Evolutionary conservation across 92 coral and sea anemone genomes (phyloP).

Genomic region (Porites cylindrica): DNA sequence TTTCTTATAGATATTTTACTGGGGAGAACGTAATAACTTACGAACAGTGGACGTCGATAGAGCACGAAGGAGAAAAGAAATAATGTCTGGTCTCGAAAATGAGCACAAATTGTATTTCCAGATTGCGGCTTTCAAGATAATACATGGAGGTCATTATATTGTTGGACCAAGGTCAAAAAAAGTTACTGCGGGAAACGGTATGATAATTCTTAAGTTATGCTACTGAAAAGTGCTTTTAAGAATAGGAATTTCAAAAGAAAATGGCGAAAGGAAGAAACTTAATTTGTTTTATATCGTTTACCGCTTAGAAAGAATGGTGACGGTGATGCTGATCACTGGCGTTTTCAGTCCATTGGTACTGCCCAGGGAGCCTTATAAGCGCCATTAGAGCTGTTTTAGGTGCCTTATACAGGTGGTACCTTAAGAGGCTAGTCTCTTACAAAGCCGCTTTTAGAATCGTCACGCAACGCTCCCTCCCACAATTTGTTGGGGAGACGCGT

Average conservation of each 20-base stretch:
- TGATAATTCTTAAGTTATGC: neutral
- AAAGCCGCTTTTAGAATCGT: too few relatives aligned
- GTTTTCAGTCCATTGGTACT: too few relatives aligned
- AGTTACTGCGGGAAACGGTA: conserved; percentile 76
- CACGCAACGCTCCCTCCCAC: too few relatives aligned
- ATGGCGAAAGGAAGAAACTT: too few relatives aligned
- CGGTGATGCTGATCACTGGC: too few relatives aligned
- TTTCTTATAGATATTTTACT: conserved; percentile 70
- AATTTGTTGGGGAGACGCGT: too few relatives aligned
- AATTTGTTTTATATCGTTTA: too few relatives aligned
- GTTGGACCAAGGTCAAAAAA: conserved; percentile 77
- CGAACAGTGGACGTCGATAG: conserved; percentile 72
- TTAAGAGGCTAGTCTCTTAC: too few relatives aligned
- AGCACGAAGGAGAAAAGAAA: conserved; percentile 46
- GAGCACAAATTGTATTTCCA: conserved; percentile 66
- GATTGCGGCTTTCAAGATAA: conserved; percentile 74
- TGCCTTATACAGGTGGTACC: too few relatives aligned
- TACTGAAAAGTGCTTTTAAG: neutral
- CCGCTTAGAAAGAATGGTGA: too few relatives aligned
- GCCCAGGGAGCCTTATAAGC: too few relatives aligned
- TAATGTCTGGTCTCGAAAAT: conserved; percentile 45
- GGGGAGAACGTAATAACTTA: conserved; percentile 31
- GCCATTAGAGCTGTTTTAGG: too few relatives aligned
- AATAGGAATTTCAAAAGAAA: neutral
- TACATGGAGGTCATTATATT: conserved; percentile 67